Percentiles rank a stretch among this genome's conserved stretches.
phyloP scores from a whole-genome alignment of 2,888 invertebrate genomes.

The Sarcophaga subvicina region DNA sequence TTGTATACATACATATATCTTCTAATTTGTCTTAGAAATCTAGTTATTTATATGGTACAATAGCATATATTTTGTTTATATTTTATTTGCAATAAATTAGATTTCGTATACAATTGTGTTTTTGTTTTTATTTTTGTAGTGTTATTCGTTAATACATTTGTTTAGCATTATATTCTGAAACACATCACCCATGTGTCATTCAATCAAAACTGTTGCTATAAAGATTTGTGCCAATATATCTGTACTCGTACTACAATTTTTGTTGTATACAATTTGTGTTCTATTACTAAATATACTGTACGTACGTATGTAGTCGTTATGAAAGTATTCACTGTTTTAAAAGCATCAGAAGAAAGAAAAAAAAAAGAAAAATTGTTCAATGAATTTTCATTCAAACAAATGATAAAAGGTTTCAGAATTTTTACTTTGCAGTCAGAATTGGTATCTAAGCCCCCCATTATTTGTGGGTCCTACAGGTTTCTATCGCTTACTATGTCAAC shows the following conservation, averaged over 20 bases:
- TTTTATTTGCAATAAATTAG: conserved; percentile 14
- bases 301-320: background rate
- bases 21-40: no score
- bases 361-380: no score
- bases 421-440: no score
- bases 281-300: background rate
- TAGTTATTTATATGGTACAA: no score
- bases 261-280: conserved; percentile 20
- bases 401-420: no score
- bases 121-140: conserved; percentile 23
- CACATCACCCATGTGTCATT: conserved; percentile 51
- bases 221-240: conserved; percentile 54
- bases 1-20: conserved; percentile 6
- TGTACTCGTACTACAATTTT: background rate
- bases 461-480: no score
- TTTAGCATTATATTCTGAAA: conserved; percentile 38
- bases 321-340: conserved; percentile 25
- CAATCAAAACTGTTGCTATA: conserved; percentile 59
- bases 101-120: background rate
- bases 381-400: no score
- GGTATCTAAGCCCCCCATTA: no score
- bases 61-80: conserved; percentile 24
- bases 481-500: no score
- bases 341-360: conserved; percentile 2
- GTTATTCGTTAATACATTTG: conserved; percentile 15